A percentile compares a stretch with the other conserved stretches of the same genome.
Conservation (phyloP, 1,140 invertebrate genomes). For the Drosophila obscura region DNA sequence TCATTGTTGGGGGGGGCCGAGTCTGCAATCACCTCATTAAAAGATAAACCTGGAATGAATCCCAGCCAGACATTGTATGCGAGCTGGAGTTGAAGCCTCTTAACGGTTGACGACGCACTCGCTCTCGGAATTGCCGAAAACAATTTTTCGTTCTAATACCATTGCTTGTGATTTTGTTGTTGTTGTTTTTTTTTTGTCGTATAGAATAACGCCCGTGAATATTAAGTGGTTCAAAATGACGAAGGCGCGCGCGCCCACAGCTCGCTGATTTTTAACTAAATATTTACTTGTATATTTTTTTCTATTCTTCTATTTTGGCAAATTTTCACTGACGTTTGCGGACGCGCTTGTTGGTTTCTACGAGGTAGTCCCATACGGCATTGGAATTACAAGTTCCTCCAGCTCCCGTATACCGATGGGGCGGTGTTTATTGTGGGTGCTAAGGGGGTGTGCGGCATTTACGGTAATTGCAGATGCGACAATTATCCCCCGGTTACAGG, state of each 20-base stretch:
- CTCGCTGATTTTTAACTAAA: conserved; percentile 27
- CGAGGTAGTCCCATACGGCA: conserved; percentile 23
- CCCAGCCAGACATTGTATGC: conserved; percentile 4
- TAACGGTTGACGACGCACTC: conserved; percentile 48
- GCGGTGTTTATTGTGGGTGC: not conserved
- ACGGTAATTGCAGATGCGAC: conserved; percentile 32
- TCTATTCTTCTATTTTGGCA: conserved; percentile 34
- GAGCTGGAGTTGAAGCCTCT: conserved; percentile 19
- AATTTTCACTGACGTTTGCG: conserved; percentile 75
- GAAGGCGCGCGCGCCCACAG: conserved; percentile 17
- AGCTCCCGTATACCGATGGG: not conserved
- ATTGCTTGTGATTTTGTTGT: conserved; percentile 29
- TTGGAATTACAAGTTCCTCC: conserved; percentile 22
- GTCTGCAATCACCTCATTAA: conserved; percentile 42
- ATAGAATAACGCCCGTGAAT: conserved; percentile 45
- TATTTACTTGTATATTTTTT: conserved; percentile 25
- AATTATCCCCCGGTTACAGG: conserved; percentile 36
- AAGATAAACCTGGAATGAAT: conserved; percentile 12
- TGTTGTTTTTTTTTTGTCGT: conserved; percentile 27
- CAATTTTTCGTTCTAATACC: conserved; percentile 55
- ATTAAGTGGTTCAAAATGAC: conserved; percentile 60
- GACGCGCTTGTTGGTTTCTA: conserved; percentile 64
- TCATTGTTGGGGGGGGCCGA: conserved; percentile 9
- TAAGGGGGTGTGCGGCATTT: conserved; percentile 14
- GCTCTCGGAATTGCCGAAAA: conserved; percentile 14